These are phyloP conservation scores for Armadillidium nasatum DNA, from an alignment of 1,140 invertebrate species.

Conservation along the genomic window DNA sequence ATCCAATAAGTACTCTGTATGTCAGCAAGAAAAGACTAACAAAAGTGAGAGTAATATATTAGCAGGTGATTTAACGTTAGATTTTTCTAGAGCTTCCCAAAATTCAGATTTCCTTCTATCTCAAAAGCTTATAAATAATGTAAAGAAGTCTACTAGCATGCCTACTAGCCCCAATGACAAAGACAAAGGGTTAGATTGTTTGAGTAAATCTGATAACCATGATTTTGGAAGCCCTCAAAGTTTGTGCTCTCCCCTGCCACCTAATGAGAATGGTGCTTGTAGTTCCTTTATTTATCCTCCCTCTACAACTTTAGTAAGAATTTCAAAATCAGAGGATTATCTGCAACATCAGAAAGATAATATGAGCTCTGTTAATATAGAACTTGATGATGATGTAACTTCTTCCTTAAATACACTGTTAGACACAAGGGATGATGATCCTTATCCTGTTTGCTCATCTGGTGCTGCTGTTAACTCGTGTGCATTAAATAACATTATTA, in stretches of 20 bases:
- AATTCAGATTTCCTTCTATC: conserved; percentile 46
- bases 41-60: conserved; percentile 89
- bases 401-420: conserved; percentile 84
- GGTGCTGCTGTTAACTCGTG: not conserved
- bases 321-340: conserved; percentile 79
- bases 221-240: conserved; percentile 36
- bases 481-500: conserved; percentile 10
- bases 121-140: conserved; percentile 34
- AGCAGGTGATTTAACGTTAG: conserved; percentile 92
- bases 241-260: conserved; percentile 37
- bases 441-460: conserved; percentile 40
- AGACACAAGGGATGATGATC: conserved; percentile 60
- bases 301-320: conserved; percentile 60
- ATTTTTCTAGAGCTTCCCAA: conserved; percentile 72
- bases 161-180: conserved; percentile 41
- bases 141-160: conserved; percentile 36
- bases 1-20: conserved; percentile 70
- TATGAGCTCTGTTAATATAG: conserved; percentile 76
- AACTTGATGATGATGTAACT: conserved; percentile 80
- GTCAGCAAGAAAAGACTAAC: conserved; percentile 49
- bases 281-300: conserved; percentile 45
- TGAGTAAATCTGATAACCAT: conserved; percentile 28
- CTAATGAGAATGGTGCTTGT: conserved; percentile 44
- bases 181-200: conserved; percentile 1
- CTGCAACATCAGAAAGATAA: conserved; percentile 71